Evolutionary conservation across 2,797 vertebrate genomes (phyloP).

Genomic region (Parauchenoglanis ngamensis): DNA sequence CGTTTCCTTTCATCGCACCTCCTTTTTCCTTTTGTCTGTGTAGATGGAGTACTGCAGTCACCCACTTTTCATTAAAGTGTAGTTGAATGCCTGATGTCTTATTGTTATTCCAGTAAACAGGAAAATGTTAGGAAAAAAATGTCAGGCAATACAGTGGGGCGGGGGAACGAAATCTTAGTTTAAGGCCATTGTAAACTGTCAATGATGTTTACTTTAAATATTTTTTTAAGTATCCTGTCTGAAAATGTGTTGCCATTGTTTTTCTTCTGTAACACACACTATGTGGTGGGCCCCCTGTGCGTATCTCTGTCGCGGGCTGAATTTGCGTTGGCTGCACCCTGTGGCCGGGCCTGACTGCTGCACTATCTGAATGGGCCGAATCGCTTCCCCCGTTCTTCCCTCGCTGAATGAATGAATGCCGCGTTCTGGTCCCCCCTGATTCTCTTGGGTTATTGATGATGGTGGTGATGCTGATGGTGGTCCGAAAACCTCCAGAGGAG

Average conservation of each 20-base stretch:
- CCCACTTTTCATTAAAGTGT: conserved; percentile 28
- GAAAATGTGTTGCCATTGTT: conserved; percentile 93
- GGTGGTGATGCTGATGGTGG: conserved; percentile 83
- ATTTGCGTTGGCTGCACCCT: conserved; percentile 93
- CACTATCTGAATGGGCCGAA: conserved; percentile 91
- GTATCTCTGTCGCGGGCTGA: conserved; percentile 89
- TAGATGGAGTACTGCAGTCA: conserved; percentile 38
- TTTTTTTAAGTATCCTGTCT: conserved; percentile 88
- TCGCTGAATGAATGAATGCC: conserved; percentile 89
- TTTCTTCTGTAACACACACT: conserved; percentile 76
- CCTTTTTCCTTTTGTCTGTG: conserved; percentile 35
- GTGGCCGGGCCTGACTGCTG: conserved; percentile 87
- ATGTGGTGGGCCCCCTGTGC: conserved; percentile 93
- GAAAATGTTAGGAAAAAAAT: conserved; percentile 23
- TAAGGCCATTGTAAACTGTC: conserved; percentile 68
- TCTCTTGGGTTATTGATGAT: conserved; percentile 81
- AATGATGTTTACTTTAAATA: conserved; percentile 73
- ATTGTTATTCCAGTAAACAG: conserved; percentile 27
- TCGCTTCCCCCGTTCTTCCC: conserved; percentile 84
- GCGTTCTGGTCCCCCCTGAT: conserved; percentile 86
- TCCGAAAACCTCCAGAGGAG: conserved; percentile 89
- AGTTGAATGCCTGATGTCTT: conserved; percentile 24
- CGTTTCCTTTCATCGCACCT: not conserved
- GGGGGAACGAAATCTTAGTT: conserved; percentile 37
- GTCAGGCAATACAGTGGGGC: conserved; percentile 2